Base-by-base conservation (phyloP, 1,140 invertebrate species). In the Hermetia illucens region DNA sequence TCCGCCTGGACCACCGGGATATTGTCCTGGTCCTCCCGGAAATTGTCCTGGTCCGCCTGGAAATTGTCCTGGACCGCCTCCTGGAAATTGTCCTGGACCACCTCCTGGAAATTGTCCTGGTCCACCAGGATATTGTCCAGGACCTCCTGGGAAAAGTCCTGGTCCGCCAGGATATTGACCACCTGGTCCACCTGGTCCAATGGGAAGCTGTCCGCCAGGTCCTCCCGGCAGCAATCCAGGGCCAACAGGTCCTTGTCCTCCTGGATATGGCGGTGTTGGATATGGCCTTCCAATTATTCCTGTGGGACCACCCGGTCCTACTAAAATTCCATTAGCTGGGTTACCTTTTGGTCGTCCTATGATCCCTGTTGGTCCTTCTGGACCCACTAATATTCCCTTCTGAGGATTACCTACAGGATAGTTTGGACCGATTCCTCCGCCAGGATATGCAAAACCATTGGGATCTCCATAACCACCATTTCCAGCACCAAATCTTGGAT, bases 221-320 rank as follows among this genome's bases (percentile, higher is more conserved):
- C n/a, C n/a, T n/a, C n/a, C n/a, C n/a, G n/a, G n/a, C n/a, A n/a
- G n/a, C n/a, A n/a, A n/a, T n/a, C n/a, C n/a, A n/a, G n/a, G n/a
- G 12, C 18, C 18, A 6, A n/a, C n/a, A n/a, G n/a, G n/a, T n/a
- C n/a, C n/a, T n/a, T n/a, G n/a, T n/a, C 8, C 8, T 16, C 27
- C 27, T 19, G 18, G 3, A 24, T 5, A 13, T 16, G 5, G 21
- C n/a, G 5, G 13, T 19, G 29, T 27, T 16, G 22, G 22, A 19
- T n/a, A 10, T 19, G 48, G 48, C n/a, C 56, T 38, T 2, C 69
- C 68, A 25, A 69, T 64, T 13, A 62, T 52, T 3, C 68, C 68
- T 0, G 65, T 70, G 5, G 70, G 70, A 36, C 70, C 70, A 3
- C 65, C 66, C 2, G 73, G 73, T 3, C 72, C 72, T 0, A 70